Percentiles rank a stretch among this genome's conserved stretches.
Conservation (phyloP, 2,113 vertebrate species). For the Abramis brama region DNA sequence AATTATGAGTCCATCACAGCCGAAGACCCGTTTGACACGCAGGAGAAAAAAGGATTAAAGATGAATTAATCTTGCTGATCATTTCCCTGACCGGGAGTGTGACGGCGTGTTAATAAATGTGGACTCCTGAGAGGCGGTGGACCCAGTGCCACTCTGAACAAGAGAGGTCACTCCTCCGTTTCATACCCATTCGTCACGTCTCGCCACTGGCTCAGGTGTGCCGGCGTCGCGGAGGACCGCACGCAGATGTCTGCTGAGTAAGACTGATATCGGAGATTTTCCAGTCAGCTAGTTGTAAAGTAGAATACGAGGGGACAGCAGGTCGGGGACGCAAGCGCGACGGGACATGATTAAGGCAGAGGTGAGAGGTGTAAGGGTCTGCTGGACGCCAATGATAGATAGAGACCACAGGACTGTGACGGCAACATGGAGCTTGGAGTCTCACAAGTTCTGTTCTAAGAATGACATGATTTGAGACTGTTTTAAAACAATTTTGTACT, state of each 20-base stretch:
- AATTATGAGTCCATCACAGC: constrained; percentile 53
- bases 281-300: constrained; percentile 31
- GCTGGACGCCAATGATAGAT: constrained; percentile 20
- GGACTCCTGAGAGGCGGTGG: constrained; percentile 35
- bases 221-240: constrained; percentile 35
- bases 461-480: not conserved
- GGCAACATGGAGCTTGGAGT: constrained; percentile 14
- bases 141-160: constrained; percentile 49
- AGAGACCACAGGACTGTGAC: not conserved
- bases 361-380: constrained; percentile 35
- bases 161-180: constrained; percentile 57
- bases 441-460: not conserved
- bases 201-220: constrained; percentile 33
- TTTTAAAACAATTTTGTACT: not conserved
- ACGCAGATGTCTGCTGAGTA: constrained; percentile 60
- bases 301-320: constrained; percentile 38
- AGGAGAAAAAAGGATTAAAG: constrained; percentile 55
- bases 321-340: constrained; percentile 14
- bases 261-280: constrained; percentile 52
- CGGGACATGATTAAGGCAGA: constrained; percentile 17
- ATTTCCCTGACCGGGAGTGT: constrained; percentile 44
- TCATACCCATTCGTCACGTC: constrained; percentile 53
- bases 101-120: constrained; percentile 52
- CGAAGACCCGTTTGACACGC: constrained; percentile 46
- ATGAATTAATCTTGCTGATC: constrained; percentile 59